phyloP scores from a whole-genome alignment of 2,113 vertebrate species.

The Cromileptes altivelis region DNA sequence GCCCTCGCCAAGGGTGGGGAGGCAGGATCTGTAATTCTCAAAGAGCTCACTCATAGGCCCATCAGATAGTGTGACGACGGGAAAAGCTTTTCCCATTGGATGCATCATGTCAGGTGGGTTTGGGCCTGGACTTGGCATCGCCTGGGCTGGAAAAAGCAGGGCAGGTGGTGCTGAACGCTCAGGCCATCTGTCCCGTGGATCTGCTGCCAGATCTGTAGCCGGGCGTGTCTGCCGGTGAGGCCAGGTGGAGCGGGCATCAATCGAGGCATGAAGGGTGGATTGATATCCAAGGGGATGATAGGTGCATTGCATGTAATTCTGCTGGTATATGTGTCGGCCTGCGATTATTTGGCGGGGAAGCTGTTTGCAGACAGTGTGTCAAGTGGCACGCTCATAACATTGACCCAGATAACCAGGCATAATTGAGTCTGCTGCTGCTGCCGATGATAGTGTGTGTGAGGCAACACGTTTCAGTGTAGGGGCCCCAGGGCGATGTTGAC shows the following conservation, averaged over 20 bases:
- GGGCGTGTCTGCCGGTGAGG: conserved; percentile 44
- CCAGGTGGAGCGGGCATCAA: conserved; percentile 69
- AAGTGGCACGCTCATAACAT: conserved; percentile 48
- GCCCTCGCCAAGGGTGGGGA: neutral
- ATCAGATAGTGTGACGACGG: neutral
- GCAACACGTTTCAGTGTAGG: conserved; percentile 24
- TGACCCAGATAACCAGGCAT: conserved; percentile 75
- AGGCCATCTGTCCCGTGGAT: conserved; percentile 77
- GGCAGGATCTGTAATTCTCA: conserved; percentile 27
- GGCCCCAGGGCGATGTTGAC: conserved; percentile 40
- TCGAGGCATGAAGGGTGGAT: conserved; percentile 78
- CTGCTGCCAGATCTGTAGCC: conserved; percentile 68
- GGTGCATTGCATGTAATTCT: conserved; percentile 11
- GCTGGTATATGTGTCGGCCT: conserved; percentile 14
- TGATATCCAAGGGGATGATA: conserved; percentile 44
- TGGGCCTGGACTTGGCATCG: conserved; percentile 56
- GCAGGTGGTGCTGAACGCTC: conserved; percentile 77
- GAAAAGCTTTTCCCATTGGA: conserved; percentile 50
- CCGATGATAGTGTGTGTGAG: conserved; percentile 19
- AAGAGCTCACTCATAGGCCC: conserved; percentile 42
- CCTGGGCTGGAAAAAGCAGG: conserved; percentile 66
- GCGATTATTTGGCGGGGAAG: conserved; percentile 41
- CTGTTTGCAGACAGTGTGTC: conserved; percentile 41
- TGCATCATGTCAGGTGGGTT: conserved; percentile 50
- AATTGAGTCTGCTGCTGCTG: conserved; percentile 23